These are phyloP conservation scores for Sesamia nonagrioides DNA, from an alignment of 1,140 invertebrate species.

Conservation along the genomic window DNA sequence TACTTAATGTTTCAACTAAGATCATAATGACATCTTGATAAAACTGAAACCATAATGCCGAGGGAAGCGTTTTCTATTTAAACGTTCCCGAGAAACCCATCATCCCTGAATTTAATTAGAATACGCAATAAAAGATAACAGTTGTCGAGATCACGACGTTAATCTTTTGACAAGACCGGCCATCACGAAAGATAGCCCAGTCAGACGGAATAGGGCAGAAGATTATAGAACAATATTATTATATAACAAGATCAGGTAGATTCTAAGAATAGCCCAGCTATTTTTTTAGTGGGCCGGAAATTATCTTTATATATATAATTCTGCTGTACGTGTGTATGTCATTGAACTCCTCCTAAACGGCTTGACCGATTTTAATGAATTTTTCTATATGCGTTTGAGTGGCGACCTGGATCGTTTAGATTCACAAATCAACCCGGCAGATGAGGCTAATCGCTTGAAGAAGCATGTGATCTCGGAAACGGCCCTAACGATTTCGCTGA, in stretches of 20 bases:
- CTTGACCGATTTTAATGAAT: too few species aligned
- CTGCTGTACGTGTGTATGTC: too few species aligned
- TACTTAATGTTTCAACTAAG: neutral
- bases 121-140: slow-evolving; percentile 18
- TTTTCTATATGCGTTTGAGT: too few species aligned
- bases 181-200: too few species aligned
- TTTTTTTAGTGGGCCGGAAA: neutral
- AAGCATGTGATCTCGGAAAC: too few species aligned
- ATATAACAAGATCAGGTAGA: neutral
- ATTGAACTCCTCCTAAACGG: too few species aligned
- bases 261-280: neutral
- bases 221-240: neutral
- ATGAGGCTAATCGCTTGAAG: too few species aligned
- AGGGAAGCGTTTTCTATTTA: neutral
- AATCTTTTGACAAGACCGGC: neutral
- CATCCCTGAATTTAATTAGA: neutral
- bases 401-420: too few species aligned
- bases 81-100: neutral
- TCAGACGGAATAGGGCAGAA: too few species aligned
- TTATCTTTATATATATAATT: too few species aligned
- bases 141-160: slow-evolving; percentile 26
- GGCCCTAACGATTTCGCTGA: too few species aligned
- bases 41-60: neutral
- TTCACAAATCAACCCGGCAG: too few species aligned
- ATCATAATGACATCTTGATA: neutral